These are phyloP conservation scores for Lutjanus campechanus DNA, from an alignment of 2,797 vertebrate genomes.

Conservation along the genomic window DNA sequence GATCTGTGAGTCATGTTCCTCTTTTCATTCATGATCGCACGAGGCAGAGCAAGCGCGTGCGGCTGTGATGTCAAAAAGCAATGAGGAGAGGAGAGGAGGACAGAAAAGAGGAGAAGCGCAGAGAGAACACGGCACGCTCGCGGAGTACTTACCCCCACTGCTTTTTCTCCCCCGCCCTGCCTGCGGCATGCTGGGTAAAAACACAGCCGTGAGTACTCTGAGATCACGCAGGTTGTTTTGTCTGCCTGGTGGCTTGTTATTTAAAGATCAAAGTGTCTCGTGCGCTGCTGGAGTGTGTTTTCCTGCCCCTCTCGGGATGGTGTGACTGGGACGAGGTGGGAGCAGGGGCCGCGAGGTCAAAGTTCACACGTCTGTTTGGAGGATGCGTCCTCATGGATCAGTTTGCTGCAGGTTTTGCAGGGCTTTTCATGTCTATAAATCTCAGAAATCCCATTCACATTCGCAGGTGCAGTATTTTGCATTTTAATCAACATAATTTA, in stretches of 20 bases:
- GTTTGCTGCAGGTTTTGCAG: background rate
- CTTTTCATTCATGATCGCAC: slow-evolving; percentile 65
- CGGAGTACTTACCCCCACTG: slow-evolving; percentile 9
- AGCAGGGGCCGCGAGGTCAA: slow-evolving; percentile 30
- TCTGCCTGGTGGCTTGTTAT: slow-evolving; percentile 28
- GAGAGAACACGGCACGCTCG: background rate
- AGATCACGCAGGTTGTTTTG: slow-evolving; percentile 8
- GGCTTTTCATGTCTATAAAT: background rate
- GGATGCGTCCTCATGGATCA: slow-evolving; percentile 13
- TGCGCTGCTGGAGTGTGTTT: slow-evolving; percentile 16
- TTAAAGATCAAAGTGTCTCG: slow-evolving; percentile 40
- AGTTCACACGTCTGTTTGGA: slow-evolving; percentile 19
- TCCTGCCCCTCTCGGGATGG: background rate
- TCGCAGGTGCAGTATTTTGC: background rate
- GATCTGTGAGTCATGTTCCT: slow-evolving; percentile 64
- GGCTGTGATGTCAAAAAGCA: slow-evolving; percentile 31
- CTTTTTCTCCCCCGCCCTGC: background rate
- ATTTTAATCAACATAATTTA: background rate
- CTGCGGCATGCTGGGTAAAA: slow-evolving; percentile 19
- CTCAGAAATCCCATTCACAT: background rate
- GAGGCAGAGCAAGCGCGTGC: slow-evolving; percentile 9
- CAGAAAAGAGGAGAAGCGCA: slow-evolving; percentile 16
- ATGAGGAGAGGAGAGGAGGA: slow-evolving; percentile 4
- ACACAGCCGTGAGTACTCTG: slow-evolving; percentile 35
- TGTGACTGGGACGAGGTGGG: slow-evolving; percentile 2